A percentile compares a stretch with the other conserved stretches of the same genome.
Conservation (phyloP, 1,140 invertebrate genomes). For the Trialeurodes vaporariorum region DNA sequence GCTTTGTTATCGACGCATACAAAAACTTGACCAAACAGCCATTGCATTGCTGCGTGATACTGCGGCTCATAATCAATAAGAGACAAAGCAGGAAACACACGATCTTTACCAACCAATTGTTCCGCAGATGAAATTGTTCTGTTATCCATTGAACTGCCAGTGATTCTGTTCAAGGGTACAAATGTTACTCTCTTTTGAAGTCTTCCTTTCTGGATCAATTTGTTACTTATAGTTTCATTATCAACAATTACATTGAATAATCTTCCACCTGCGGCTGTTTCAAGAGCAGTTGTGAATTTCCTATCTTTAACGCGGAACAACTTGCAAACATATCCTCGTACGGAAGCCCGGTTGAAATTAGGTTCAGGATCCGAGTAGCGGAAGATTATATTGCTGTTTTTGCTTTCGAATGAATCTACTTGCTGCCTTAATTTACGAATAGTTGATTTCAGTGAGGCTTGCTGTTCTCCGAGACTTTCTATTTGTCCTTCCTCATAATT, state of each 20-base stretch:
- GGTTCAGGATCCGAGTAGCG: conserved; percentile 60
- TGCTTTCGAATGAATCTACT: conserved; percentile 47
- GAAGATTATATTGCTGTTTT: conserved; percentile 56
- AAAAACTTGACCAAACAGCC: conserved; percentile 77
- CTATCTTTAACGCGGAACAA: conserved; percentile 64
- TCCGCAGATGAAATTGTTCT: conserved; percentile 54
- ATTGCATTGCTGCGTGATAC: conserved; percentile 68
- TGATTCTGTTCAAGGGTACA: conserved; percentile 89
- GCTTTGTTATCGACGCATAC: conserved; percentile 68
- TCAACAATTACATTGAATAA: conserved; percentile 87
- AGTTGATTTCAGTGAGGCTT: conserved; percentile 39
- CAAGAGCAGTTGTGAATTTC: conserved; percentile 64
- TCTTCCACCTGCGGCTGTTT: conserved; percentile 73
- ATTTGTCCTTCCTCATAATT: conserved; percentile 55
- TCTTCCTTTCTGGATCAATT: conserved; percentile 68
- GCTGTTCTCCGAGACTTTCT: conserved; percentile 42
- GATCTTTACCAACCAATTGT: conserved; percentile 60
- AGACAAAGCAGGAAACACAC: conserved; percentile 70
- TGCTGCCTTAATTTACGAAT: conserved; percentile 41
- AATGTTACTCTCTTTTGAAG: conserved; percentile 67
- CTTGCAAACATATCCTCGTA: conserved; percentile 66
- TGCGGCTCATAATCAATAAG: conserved; percentile 63
- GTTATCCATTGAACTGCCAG: conserved; percentile 45
- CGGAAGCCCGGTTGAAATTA: conserved; percentile 61
- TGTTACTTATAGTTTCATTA: conserved; percentile 70